These are phyloP conservation scores for Reticulitermes lucifugus DNA, from an alignment of 2,888 invertebrate species.

Conservation along the genomic window DNA sequence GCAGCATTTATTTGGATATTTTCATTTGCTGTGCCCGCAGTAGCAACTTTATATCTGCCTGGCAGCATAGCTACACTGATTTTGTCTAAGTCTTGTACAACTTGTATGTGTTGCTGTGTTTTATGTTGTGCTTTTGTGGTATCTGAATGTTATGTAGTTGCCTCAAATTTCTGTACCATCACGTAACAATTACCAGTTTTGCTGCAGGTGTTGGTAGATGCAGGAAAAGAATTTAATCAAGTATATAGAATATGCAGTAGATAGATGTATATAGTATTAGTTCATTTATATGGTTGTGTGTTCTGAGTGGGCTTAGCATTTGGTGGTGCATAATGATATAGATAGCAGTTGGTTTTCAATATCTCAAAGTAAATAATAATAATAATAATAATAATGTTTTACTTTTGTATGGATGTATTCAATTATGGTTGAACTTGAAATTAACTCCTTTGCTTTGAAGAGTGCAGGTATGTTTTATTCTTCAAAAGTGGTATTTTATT, in stretches of 20 bases:
- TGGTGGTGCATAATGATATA: no score
- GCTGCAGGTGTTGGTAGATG: no score
- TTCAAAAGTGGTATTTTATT: no score
- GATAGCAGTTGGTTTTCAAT: no score
- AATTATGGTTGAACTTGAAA: no score
- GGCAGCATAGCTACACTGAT: not conserved
- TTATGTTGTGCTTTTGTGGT: no score
- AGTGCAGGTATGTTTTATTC: no score
- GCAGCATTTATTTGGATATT: not conserved
- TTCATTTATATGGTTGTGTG: not conserved
- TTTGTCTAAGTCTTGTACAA: not conserved
- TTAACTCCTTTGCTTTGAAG: no score
- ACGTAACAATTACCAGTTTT: not conserved
- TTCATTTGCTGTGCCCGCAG: slow-evolving; percentile 26
- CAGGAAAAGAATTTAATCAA: not conserved
- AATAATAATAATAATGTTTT: no score
- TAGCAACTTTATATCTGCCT: slow-evolving; percentile 1
- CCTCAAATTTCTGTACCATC: not conserved
- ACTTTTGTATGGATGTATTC: no score
- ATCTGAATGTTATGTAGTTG: not conserved
- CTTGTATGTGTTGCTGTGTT: not conserved
- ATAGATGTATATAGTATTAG: not conserved
- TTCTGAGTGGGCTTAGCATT: not conserved
- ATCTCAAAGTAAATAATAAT: no score
- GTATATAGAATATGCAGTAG: not conserved